Percentiles rank a stretch among this genome's conserved stretches.
Conservation (phyloP, 2,888 invertebrate species). For the Ochropleura plecta region DNA sequence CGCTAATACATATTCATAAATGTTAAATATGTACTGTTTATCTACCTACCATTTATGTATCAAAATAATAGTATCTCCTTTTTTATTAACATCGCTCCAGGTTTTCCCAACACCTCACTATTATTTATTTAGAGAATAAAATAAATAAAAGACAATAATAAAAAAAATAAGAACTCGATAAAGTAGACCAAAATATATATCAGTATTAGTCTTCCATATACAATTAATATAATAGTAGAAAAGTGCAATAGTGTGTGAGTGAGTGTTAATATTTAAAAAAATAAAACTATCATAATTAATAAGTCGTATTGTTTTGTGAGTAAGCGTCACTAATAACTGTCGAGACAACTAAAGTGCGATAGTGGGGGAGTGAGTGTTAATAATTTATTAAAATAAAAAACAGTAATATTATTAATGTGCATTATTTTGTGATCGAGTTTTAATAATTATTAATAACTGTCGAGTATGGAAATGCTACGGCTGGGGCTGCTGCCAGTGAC, state of each 20-base stretch:
- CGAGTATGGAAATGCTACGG: constrained; percentile 81
- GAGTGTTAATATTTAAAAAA: constrained; percentile 24
- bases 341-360: background rate
- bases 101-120: background rate
- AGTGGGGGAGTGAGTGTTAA: constrained; percentile 38
- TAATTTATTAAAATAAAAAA: background rate
- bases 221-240: constrained; percentile 35
- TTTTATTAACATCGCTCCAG: background rate
- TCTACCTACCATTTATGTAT: background rate
- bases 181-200: constrained; percentile 42
- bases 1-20: constrained; percentile 19
- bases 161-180: constrained; percentile 17
- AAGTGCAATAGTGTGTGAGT: constrained; percentile 31
- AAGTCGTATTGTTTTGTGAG: constrained; percentile 29
- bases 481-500: constrained; percentile 77
- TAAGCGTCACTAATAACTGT: constrained; percentile 23
- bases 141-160: constrained; percentile 45
- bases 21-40: background rate
- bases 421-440: constrained; percentile 37
- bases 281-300: background rate
- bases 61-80: background rate
- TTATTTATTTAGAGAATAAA: background rate
- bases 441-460: constrained; percentile 10
- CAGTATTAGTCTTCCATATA: constrained; percentile 61
- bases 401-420: constrained; percentile 3